Evolutionary conservation across 1,140 invertebrate genomes (phyloP).

Genomic region (Lithobius niger): DNA sequence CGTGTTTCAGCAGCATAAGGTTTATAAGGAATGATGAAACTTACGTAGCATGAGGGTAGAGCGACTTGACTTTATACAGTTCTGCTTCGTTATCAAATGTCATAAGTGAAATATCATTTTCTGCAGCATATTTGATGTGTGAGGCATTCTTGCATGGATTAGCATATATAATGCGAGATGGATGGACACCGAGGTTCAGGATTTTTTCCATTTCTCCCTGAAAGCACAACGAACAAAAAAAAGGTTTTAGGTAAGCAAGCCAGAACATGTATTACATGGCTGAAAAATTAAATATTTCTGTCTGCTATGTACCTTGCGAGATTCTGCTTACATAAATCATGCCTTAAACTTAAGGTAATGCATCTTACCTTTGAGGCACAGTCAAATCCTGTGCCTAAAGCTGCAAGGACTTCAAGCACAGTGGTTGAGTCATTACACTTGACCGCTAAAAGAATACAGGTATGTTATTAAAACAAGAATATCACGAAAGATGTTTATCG

Average conservation of each 20-base stretch:
- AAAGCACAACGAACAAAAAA: no score
- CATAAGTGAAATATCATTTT: conserved; percentile 62
- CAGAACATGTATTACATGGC: no score
- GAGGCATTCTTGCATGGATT: conserved; percentile 94
- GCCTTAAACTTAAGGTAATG: no score
- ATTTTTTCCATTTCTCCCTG: conserved; percentile 86
- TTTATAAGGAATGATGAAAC: no score
- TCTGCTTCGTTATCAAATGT: conserved; percentile 95
- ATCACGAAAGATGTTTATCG: no score
- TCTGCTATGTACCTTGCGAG: no score
- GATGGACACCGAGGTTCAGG: conserved; percentile 57
- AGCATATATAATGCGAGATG: conserved; percentile 85
- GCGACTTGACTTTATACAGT: conserved; percentile 75
- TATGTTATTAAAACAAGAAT: conserved; percentile 10
- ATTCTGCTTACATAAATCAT: no score
- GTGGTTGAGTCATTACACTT: conserved; percentile 86
- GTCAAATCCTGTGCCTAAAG: conserved; percentile 82
- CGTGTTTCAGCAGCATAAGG: no score
- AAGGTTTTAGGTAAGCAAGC: no score
- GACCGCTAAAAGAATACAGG: conserved; percentile 53
- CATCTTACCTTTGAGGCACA: conserved; percentile 76
- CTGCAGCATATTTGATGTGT: conserved; percentile 73
- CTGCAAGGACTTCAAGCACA: conserved; percentile 67
- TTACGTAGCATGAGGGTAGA: conserved; percentile 69
- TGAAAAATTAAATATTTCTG: no score